phyloP scores from a whole-genome alignment of 2,797 vertebrate genomes.

The Petrocephalus sullivani region DNA sequence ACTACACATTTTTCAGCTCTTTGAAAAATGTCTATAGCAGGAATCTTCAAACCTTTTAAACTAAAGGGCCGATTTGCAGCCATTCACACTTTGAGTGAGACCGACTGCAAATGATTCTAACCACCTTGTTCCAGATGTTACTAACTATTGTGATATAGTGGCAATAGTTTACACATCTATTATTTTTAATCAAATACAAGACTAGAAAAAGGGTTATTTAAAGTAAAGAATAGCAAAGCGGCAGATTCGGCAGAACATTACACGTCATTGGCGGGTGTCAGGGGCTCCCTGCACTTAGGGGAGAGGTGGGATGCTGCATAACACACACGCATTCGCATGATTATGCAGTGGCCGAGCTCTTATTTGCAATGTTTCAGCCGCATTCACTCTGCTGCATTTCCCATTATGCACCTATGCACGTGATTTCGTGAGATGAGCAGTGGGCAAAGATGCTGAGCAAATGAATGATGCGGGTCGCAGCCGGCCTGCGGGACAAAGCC shows the following conservation, averaged over 20 bases:
- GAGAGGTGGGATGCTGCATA: neutral
- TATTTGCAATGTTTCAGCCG: neutral
- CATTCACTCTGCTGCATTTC: neutral
- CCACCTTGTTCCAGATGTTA: neutral
- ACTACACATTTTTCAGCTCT: neutral
- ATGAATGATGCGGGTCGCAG: neutral
- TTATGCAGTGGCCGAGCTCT: neutral
- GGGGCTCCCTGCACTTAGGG: neutral
- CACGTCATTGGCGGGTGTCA: neutral
- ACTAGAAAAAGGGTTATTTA: neutral
- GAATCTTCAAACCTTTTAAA: neutral
- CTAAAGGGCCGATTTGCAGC: neutral
- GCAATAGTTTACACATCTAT: neutral
- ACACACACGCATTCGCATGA: neutral
- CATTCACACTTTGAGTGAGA: neutral
- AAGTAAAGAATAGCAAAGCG: neutral
- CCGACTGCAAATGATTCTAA: neutral
- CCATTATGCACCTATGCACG: neutral
- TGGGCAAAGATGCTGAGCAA: neutral
- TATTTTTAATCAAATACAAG: neutral
- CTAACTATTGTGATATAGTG: neutral
- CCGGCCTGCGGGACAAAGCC: neutral
- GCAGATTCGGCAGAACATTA: neutral
- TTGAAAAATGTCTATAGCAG: neutral
- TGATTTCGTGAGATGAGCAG: neutral